These are phyloP conservation scores for Prosopocoilus inquinatus DNA, from an alignment of 2,888 invertebrate species.

Conservation along the genomic window DNA sequence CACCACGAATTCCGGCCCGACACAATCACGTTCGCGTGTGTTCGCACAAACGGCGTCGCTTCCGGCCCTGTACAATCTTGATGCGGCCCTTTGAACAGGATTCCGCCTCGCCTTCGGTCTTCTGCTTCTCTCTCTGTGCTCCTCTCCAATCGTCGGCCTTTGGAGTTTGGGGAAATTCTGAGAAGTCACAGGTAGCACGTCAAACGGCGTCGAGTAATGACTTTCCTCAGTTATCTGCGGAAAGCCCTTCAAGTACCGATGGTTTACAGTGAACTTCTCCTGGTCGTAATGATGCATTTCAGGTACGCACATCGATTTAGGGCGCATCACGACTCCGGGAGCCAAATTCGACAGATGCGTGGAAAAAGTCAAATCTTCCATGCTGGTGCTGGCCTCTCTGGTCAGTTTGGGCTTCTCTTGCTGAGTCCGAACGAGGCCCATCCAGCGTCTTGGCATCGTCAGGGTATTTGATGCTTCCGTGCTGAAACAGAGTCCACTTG, in stretches of 20 bases:
- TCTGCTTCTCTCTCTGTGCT: conserved; percentile 23
- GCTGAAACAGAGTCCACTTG: conserved; percentile 3
- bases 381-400: conserved; percentile 54
- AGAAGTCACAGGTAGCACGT: conserved; percentile 6
- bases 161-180: conserved; percentile 16
- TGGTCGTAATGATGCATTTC: conserved; percentile 47
- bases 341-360: conserved; percentile 49
- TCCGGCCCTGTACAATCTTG: conserved; percentile 65
- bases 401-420: conserved; percentile 42
- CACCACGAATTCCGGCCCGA: conserved; percentile 75
- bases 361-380: conserved; percentile 55
- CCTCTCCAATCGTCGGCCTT: conserved; percentile 13
- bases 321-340: conserved; percentile 55
- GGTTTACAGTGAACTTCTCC: conserved; percentile 33
- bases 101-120: conserved; percentile 53
- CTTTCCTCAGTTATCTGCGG: conserved; percentile 1
- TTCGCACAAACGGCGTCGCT: conserved; percentile 43
- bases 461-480: conserved; percentile 21
- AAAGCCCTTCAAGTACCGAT: conserved; percentile 2
- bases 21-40: conserved; percentile 43
- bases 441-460: conserved; percentile 44
- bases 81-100: conserved; percentile 71
- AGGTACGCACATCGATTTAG: conserved; percentile 47
- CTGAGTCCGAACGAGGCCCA: conserved; percentile 32
- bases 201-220: conserved; percentile 14